These are phyloP conservation scores for Megamerina dolium DNA, from an alignment of 2,888 invertebrate species.

Conservation along the genomic window DNA sequence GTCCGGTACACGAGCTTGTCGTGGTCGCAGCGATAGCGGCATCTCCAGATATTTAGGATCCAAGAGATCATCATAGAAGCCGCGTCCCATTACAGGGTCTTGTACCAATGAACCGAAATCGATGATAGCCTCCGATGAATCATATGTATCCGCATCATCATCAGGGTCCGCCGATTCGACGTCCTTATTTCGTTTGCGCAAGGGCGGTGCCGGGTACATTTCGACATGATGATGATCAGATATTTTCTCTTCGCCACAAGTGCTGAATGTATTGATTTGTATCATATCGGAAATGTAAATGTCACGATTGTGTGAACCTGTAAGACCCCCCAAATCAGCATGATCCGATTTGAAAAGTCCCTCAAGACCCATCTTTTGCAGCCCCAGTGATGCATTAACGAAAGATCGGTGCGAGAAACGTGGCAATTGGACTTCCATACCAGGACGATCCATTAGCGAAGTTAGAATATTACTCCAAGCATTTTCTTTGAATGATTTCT, in stretches of 20 bases:
- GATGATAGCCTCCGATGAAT: slow-evolving; percentile 39
- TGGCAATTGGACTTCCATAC: slow-evolving; percentile 76
- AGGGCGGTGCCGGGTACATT: slow-evolving; percentile 68
- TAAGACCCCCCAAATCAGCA: slow-evolving; percentile 77
- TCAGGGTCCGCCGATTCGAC: slow-evolving; percentile 33
- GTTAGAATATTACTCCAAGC: slow-evolving; percentile 70
- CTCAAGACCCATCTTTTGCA: slow-evolving; percentile 74
- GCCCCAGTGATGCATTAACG: slow-evolving; percentile 71
- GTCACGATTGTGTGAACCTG: slow-evolving; percentile 69
- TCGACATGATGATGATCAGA: slow-evolving; percentile 74
- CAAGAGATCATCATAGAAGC: slow-evolving; percentile 62
- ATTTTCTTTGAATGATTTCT: slow-evolving; percentile 60
- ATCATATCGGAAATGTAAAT: slow-evolving; percentile 78
- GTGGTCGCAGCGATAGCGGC: slow-evolving; percentile 63
- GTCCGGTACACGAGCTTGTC: slow-evolving; percentile 66
- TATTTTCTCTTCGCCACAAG: slow-evolving; percentile 69
- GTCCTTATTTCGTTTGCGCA: slow-evolving; percentile 52
- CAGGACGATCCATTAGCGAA: slow-evolving; percentile 67
- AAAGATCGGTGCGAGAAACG: slow-evolving; percentile 77
- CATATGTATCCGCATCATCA: slow-evolving; percentile 32
- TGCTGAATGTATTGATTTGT: slow-evolving; percentile 76
- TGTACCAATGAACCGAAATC: slow-evolving; percentile 48
- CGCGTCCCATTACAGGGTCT: slow-evolving; percentile 57
- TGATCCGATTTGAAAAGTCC: slow-evolving; percentile 69
- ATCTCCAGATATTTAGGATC: slow-evolving; percentile 54